Percentiles rank a stretch among this genome's conserved stretches.
phyloP scores from a whole-genome alignment of 2,113 vertebrate genomes.

The Microcebus murinus region DNA sequence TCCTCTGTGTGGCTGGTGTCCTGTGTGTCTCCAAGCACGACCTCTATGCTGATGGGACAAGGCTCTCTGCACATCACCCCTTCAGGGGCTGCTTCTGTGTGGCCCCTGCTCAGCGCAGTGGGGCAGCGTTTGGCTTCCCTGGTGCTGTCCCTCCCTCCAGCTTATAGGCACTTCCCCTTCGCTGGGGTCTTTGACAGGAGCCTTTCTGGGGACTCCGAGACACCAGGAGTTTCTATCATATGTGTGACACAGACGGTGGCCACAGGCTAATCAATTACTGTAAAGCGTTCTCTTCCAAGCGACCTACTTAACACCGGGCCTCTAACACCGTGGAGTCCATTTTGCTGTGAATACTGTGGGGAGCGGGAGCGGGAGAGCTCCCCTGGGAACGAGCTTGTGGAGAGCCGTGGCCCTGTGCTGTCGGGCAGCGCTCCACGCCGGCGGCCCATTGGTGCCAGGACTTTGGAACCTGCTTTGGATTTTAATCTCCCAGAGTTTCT shows the following conservation, averaged over 20 bases:
- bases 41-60: neutral
- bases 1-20: neutral
- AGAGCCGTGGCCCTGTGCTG: neutral
- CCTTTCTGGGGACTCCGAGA: too few relatives aligned
- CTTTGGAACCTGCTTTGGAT: rapidly evolving
- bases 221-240: neutral
- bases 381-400: neutral
- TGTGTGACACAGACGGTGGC: neutral
- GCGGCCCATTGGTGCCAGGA: neutral
- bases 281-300: neutral
- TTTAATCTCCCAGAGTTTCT: neutral
- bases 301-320: neutral
- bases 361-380: too few relatives aligned
- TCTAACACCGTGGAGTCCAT: rapidly evolving
- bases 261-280: too few relatives aligned
- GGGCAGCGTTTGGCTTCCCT: neutral
- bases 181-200: too few relatives aligned
- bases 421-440: rapidly evolving
- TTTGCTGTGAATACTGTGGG: neutral
- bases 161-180: neutral
- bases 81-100: neutral
- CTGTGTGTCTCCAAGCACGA: neutral
- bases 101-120: neutral
- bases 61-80: neutral
- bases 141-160: neutral